Evolutionary conservation across 2,113 vertebrate species (phyloP).

Genomic region (Desmodus rotundus): DNA sequence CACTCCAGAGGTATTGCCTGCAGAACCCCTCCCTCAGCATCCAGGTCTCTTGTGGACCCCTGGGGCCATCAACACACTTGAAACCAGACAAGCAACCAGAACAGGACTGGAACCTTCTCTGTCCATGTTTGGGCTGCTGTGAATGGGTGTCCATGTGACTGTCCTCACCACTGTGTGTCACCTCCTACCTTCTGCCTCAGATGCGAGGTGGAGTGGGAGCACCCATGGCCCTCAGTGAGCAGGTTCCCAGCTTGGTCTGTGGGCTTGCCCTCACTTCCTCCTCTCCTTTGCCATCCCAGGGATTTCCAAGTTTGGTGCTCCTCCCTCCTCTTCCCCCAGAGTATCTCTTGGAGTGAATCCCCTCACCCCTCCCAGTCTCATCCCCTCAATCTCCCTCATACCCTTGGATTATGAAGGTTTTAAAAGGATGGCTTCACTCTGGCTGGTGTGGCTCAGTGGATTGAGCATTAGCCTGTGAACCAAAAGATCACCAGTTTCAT

Average conservation of each 20-base stretch:
- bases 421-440: conserved; percentile 7
- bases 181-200: neutral
- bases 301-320: conserved; percentile 35
- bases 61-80: neutral
- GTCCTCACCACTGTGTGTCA: neutral
- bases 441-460: too few relatives aligned
- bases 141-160: fast-evolving
- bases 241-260: neutral
- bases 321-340: neutral
- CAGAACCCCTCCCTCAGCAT: neutral
- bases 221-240: neutral
- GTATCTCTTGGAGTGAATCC: neutral
- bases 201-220: neutral
- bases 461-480: too few relatives aligned
- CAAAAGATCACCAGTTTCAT: too few relatives aligned
- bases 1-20: neutral
- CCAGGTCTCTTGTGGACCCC: neutral
- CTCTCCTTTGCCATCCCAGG: neutral
- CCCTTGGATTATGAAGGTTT: neutral
- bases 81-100: neutral
- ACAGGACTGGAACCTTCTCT: neutral
- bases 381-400: neutral
- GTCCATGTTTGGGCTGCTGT: fast-evolving
- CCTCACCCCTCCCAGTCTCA: neutral
- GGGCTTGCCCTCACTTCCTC: neutral